Base-by-base conservation (phyloP, 53 echinoderm and acorn worm genomes). In the Patiria pectinifera region DNA sequence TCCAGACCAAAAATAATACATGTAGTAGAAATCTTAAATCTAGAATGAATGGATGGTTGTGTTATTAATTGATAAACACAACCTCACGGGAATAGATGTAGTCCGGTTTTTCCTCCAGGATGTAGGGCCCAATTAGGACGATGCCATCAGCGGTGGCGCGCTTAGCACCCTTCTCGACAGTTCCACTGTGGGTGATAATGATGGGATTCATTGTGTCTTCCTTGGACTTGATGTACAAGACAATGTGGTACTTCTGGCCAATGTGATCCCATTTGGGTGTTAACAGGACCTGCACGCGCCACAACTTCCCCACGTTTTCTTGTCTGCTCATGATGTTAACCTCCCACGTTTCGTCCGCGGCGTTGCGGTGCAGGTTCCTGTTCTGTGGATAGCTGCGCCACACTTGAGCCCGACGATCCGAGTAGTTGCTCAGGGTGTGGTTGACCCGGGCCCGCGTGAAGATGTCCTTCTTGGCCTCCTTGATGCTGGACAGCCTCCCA, bases 401-500 rank as follows among this genome's bases (percentile, higher is more conserved):
- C 19, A 78, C 62, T 2, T 25, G 14, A 24, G 88, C 88, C 78
- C 78, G 77, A 18, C 78, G 88, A 16, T 88, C 88, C 43, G 88
- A 77, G 45, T 88, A 88, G 11, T n/a, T 76, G 10, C 44, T 76
- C 78, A 77, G 8, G 21, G 26, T 53, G 60, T 53, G 58, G 69
- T 21, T 66, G 69, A 78, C 78, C 48, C 90, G 62, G 18, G 48
- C 80, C 15, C 90, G 90, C 45, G 82, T 90, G 49, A 45, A 90
- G 23, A 81, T 46, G 49, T 81, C 77, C 48, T 69, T 80, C 71
- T 86, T 53, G 0, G 48, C 2, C n/a, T 81, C 90, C 80, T 81
- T 81, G 35, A 63, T 23, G 78, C 88, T 88, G 4, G 90, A 80
- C 16, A 80, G 82, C 23, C 80, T 80, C 9, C 69, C 69, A 48